Evolutionary conservation across 2,888 invertebrate genomes (phyloP), one percentile per base, ranked within the genome.

Genomic region (Acleris laterana): DNA sequence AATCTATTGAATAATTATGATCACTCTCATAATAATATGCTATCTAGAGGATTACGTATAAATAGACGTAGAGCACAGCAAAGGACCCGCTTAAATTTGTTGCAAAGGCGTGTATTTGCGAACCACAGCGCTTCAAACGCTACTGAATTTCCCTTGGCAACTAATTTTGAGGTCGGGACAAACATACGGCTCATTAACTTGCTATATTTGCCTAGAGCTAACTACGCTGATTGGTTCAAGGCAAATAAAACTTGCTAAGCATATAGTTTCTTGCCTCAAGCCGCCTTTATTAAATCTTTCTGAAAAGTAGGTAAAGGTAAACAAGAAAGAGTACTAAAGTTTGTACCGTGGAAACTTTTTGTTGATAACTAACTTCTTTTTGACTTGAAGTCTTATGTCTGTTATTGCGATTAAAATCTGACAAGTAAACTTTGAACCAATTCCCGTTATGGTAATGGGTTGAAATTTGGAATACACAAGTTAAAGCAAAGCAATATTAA

Each of bases 131-230:
- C 57, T 57, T 50, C 46, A 48, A 56, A 56, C 66, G 50, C 48
- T 19, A 49, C 49, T 59, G 51, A 19, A 66, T 57, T 66, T 57
- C 62, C 51, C 62, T 66, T 66, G 57, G 61, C 82, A 79, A 81
- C 83, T 84, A 85, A 84, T 84, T 84, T 77, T 76, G 77, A 79
- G 79, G 81, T 80, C 79, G 79, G 78, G 72, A 78, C 79, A 79
- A 79, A 81, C 78, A 82, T 50, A 63, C 71, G 72, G 63, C 85
- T 88, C 87, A 88, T 88, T 88, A 88, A 85, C 76, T 79, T 71
- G 78, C 84, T 84, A 86, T 87, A 83, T 84, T 83, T 83, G 57
- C 60, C 32, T 16, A 49, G 32, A 46, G 60, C 64, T 60, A 65
- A 55, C 55, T 65, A 44, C 60, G 65, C 51, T 65, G 65, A 65